Base-by-base conservation (phyloP, 2,888 invertebrate species). In the Troides aeacus region DNA sequence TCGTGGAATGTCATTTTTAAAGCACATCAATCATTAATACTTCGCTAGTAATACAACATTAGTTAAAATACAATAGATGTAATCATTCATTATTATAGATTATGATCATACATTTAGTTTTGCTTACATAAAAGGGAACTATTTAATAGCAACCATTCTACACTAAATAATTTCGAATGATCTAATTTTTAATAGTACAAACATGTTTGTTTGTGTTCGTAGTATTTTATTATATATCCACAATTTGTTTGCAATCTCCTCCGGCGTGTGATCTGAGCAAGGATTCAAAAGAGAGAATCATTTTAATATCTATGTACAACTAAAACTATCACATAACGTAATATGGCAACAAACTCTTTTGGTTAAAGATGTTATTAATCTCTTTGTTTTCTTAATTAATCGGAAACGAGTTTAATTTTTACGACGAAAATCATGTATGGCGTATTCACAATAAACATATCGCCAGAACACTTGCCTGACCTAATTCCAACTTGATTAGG, bases 291-390 rank as follows among this genome's bases (percentile, higher is more conserved):
- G 79, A 76, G 83, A 78, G 81, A 79, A 80, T 77, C 79, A 78
- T 80, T 81, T 78, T 74, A 77, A 75, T 73, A 75, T 74, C 78
- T 82, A 80, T 77, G 77, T 77, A 80, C 79, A 71, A 61, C 78
- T 86, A 84, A 83, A 79, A 74, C 83, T 84, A 85, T 71, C 82
- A 83, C 78, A 72, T 83, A 82, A 80, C 76, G 76, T 86, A 85
- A 80, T 89, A 90, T 90, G 89, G 89, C 89, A 89, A 87, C 89
- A 81, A 78, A 84, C 81, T 84, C 77, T 85, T 88, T 90, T 88
- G 88, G 87, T 89, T 86, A 83, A 75, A 79, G 71, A 84, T 79
- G 81, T 73, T 70, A 72, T 72, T 74, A 73, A 72, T 72, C 64
- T 70, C 70, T 69, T 69, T 66, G 62, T 70, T 57, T 58, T 62